Evolutionary conservation across 2,888 invertebrate species (phyloP), one percentile per base, ranked within the genome.

Genomic region (Sclerodermus sp.): DNA sequence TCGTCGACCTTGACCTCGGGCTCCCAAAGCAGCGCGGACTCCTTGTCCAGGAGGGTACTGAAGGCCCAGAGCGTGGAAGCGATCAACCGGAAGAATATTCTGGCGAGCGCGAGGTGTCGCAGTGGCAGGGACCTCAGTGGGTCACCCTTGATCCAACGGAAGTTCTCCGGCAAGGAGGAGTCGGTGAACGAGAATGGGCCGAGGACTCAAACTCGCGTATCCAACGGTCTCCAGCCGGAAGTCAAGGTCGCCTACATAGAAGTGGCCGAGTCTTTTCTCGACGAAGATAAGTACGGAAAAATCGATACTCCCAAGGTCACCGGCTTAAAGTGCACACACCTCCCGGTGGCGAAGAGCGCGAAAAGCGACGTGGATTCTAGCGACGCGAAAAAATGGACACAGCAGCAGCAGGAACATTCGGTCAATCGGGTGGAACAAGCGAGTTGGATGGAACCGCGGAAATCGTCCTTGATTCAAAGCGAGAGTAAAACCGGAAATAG

Each of bases 61-160:
- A 93, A 91, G 78, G 84, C 87, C 1, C 87, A 87, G 63, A 91
- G 89, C 67, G 88, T 90, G 37, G 91, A 91, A 76, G 90, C 90
- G 1, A 87, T 91, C 57, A 93, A 92, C 75, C 84, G 93, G 45
- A 89, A 91, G 77, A 93, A 92, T 74, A 92, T 93, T 60, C 80
- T 93, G 45, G 90, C 92, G 16, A 92, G 91, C 42, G 91, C 93
- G 1, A 89, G 90, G 78, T 90, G 90, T 73, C 85, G 92, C 67
- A 91, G 90, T 74, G 93, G 91, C 6, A 84, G 87, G 63, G 89
- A 90, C 74, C 81, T 86, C 48, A 88, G 88, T 66, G 87, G 88
- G 42, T 88, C 88, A 38, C 86, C 89, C 40, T 82, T 88, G 58
- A 85, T 89, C 67, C 87, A 89, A 79, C 82, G 89, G 57, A 87